phyloP scores from a whole-genome alignment of 1,140 invertebrate species.

The Panonychus citri region DNA sequence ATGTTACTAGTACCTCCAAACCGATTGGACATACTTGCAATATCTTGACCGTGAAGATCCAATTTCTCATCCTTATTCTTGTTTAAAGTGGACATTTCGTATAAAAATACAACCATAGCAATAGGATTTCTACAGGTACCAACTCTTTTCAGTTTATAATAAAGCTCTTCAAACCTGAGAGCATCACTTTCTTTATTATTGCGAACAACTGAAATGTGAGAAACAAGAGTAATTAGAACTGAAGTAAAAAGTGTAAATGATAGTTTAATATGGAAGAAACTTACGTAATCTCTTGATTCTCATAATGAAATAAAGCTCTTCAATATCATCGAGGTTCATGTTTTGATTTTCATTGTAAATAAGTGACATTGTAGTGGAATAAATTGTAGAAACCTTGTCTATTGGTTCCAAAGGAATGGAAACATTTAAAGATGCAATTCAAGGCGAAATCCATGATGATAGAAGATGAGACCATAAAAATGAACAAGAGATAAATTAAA shows the following conservation, averaged over 20 bases:
- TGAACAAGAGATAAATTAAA: too few relatives aligned
- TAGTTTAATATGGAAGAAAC: not conserved
- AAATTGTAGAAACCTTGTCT: not conserved
- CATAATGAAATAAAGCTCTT: constrained; percentile 6
- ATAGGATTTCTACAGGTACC: not conserved
- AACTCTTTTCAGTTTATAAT: constrained; percentile 5
- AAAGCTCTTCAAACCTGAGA: constrained; percentile 5
- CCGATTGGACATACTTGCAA: not conserved
- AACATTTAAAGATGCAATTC: not conserved
- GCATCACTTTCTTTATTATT: not conserved
- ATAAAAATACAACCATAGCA: constrained; percentile 2
- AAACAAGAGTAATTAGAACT: not conserved
- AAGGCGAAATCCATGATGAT: too few relatives aligned
- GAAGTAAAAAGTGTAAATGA: not conserved
- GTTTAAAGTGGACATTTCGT: not conserved
- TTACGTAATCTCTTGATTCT: constrained; percentile 6
- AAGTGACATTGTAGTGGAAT: not conserved
- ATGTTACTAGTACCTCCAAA: not conserved
- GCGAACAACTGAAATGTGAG: not conserved
- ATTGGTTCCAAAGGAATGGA: not conserved
- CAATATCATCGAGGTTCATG: not conserved
- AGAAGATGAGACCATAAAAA: too few relatives aligned
- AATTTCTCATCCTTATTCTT: not conserved
- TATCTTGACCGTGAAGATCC: not conserved
- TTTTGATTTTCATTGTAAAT: not conserved